Base-by-base conservation (phyloP, 2,888 invertebrate species). In the Apodemia mormo region DNA sequence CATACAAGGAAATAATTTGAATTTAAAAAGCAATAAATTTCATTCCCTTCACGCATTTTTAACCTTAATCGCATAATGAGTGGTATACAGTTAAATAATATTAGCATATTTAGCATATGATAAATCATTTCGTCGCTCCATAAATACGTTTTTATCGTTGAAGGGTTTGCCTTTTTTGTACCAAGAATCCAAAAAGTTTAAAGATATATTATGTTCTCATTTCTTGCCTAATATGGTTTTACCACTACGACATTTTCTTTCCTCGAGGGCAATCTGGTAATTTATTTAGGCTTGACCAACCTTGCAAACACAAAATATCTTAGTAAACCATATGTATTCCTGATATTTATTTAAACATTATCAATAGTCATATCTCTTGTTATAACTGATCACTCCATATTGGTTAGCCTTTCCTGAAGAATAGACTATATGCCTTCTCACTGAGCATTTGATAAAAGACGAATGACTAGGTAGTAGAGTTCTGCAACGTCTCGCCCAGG, bases 51-150 rank as follows among this genome's bases (percentile, higher is more conserved):
- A 58, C 30, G 58, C 58, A 29, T 22, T 58, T 45, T 58, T 58
- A 58, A 29, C 58, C 58, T 58, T 30, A 58, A 58, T 58, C 56
- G 56, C 9, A 56, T 56, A 56, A 56, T 68, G 6, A 45, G 37
- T 14, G 8, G 8, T 43, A 54, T 68, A 68, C 68, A 22, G 52
- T 65, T 22, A 22, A 22, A 22, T 22, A 22, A 22, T 22, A 22
- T 22, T 22, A 22, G 22, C 22, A 22, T 22, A 22, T 22, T 22
- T 22, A 22, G 22, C 22, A 22, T 22, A 22, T 22, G 22, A 69
- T 69, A 69, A 69, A 54, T 69, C 68, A 69, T 40, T 61, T 61
- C 61, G 61, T 30, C 64, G 14, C 65, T 65, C 49, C 64, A 37
- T 68, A 68, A 61, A 61, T 61, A 61, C 61, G 14, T 10, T 61